Evolutionary conservation across 2,888 invertebrate genomes (phyloP).

Genomic region (Carcina quercana): DNA sequence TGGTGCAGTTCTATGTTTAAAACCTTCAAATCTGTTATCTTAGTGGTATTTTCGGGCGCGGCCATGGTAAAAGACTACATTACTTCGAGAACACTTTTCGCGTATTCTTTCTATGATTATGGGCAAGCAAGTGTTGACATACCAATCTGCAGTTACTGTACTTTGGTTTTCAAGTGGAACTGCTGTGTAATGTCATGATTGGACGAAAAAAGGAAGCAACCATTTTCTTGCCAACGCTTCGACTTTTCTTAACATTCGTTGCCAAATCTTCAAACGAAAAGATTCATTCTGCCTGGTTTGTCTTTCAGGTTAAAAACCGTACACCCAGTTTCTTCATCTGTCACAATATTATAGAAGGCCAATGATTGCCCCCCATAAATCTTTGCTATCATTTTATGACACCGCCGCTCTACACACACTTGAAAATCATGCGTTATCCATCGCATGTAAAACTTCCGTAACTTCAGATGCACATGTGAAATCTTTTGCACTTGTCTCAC

Average conservation of each 20-base stretch:
- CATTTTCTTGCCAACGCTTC: constrained; percentile 5
- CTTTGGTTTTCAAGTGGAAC: constrained; percentile 6
- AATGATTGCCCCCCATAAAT: too few relatives aligned
- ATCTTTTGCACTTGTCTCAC: too few relatives aligned
- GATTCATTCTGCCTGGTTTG: constrained; percentile 2
- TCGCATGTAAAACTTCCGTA: too few relatives aligned
- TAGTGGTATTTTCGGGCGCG: background rate
- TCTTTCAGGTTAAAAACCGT: constrained; percentile 2
- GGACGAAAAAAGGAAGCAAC: constrained; percentile 6
- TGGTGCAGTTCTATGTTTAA: background rate
- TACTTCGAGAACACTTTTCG: background rate
- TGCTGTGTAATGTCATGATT: constrained; percentile 7
- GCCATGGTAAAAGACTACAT: background rate
- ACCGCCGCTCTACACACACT: too few relatives aligned
- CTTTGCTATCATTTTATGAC: too few relatives aligned
- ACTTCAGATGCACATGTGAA: too few relatives aligned
- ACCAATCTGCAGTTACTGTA: constrained; percentile 1
- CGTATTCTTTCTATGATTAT: constrained; percentile 1
- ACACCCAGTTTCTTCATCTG: constrained; percentile 6
- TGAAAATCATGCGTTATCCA: too few relatives aligned
- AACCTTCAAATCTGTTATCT: background rate
- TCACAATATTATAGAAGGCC: constrained; percentile 5
- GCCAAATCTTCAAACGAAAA: constrained; percentile 6
- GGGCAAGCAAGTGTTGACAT: constrained; percentile 4
- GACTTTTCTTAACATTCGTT: constrained; percentile 5